phyloP scores from a whole-genome alignment of 1,140 invertebrate genomes.

The Odontomachus brunneus region DNA sequence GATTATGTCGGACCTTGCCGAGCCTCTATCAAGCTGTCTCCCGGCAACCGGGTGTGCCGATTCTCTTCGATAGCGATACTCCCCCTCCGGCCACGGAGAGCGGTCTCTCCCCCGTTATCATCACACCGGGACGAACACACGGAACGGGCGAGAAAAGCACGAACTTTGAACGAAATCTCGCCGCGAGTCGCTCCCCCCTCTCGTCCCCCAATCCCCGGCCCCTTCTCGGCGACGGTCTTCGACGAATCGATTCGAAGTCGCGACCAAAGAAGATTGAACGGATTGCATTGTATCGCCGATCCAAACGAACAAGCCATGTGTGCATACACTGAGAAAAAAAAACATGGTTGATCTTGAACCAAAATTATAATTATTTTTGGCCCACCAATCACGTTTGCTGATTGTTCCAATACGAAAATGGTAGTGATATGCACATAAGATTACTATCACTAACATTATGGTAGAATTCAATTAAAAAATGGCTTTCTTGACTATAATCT shows the following conservation, averaged over 20 bases:
- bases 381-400: too few relatives aligned
- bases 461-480: too few relatives aligned
- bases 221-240: too few relatives aligned
- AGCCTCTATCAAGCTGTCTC: conserved; percentile 48
- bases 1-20: conserved; percentile 72
- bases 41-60: conserved; percentile 13
- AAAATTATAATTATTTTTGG: too few relatives aligned
- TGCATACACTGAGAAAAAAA: too few relatives aligned
- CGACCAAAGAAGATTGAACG: conserved; percentile 14
- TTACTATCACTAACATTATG: too few relatives aligned
- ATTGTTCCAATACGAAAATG: too few relatives aligned
- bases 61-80: conserved; percentile 39
- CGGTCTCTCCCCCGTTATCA: conserved; percentile 4
- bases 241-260: not conserved
- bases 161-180: conserved; percentile 23
- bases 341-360: too few relatives aligned
- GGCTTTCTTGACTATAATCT: too few relatives aligned
- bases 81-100: conserved; percentile 23
- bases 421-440: too few relatives aligned
- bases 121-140: conserved; percentile 20
- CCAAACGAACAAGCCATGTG: not conserved
- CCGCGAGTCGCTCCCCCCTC: not conserved
- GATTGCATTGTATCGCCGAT: not conserved
- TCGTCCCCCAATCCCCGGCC: too few relatives aligned
- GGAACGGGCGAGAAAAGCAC: conserved; percentile 4